A percentile compares a stretch with the other conserved stretches of the same genome.
phyloP scores from a whole-genome alignment of 2,888 invertebrate genomes.

The Caprella mutica region DNA sequence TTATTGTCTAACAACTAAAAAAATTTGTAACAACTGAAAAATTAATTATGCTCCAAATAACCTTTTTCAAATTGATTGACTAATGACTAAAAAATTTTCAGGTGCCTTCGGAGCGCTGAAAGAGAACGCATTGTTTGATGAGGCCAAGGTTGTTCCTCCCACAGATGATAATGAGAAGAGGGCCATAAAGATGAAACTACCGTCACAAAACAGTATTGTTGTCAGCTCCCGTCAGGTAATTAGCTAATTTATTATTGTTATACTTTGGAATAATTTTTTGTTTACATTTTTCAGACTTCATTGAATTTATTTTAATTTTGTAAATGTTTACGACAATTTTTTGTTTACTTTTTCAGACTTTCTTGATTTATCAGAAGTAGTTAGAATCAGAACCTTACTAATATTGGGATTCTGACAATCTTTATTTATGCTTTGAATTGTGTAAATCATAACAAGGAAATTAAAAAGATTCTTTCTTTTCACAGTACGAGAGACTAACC shows the following conservation, averaged over 20 bases:
- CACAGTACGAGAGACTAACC: too few species aligned
- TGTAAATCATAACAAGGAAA: too few species aligned
- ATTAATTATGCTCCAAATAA: too few species aligned
- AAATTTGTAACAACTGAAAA: too few species aligned
- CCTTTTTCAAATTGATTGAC: too few species aligned
- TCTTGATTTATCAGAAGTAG: neutral
- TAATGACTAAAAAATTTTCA: too few species aligned
- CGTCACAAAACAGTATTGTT: conserved; percentile 25
- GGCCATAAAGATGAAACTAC: conserved; percentile 5
- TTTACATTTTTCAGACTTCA: neutral
- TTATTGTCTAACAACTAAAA: too few species aligned
- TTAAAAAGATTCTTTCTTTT: too few species aligned
- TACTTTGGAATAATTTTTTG: neutral
- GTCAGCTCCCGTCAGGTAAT: conserved; percentile 29
- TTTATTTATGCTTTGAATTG: too few species aligned
- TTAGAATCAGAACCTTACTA: too few species aligned
- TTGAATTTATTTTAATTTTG: neutral
- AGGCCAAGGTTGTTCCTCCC: conserved; percentile 14
- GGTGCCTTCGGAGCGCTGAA: conserved; percentile 30
- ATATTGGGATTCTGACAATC: too few species aligned
- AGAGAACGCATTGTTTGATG: conserved; percentile 28
- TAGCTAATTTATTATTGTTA: neutral
- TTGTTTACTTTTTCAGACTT: neutral
- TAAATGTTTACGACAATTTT: neutral
- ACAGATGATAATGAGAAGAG: conserved; percentile 6